Conservation (phyloP, 1,140 invertebrate species). For the Caerostris darwini region DNA sequence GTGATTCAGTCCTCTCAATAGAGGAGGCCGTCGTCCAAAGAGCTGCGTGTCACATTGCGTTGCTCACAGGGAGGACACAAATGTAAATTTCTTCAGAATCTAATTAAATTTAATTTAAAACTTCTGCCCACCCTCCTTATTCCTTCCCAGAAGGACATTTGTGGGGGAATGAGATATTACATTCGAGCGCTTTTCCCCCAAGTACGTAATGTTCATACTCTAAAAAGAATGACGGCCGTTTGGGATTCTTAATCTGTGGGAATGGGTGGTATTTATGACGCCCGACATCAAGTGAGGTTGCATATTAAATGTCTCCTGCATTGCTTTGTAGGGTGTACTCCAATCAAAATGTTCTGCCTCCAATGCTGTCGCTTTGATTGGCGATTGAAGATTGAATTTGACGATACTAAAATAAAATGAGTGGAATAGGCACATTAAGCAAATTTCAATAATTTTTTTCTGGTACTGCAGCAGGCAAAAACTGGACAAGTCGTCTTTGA, state of each 20-base stretch:
- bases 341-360: no score
- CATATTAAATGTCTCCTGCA: no score
- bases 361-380: no score
- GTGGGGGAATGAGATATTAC: background rate
- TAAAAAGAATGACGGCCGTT: background rate
- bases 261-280: no score
- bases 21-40: background rate
- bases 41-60: background rate
- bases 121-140: background rate
- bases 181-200: background rate
- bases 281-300: no score
- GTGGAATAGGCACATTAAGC: no score
- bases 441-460: no score
- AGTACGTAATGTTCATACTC: background rate
- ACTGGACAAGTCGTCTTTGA: no score
- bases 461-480: no score
- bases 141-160: background rate
- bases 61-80: background rate
- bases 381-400: no score
- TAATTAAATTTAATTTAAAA: constrained; percentile 47
- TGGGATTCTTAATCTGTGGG: background rate
- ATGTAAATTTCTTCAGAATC: constrained; percentile 37
- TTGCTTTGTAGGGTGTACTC: no score
- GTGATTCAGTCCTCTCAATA: constrained; percentile 5
- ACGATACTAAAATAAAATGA: no score